Evolutionary conservation across 2,888 invertebrate species (phyloP).

Genomic region (Protonemura montana): DNA sequence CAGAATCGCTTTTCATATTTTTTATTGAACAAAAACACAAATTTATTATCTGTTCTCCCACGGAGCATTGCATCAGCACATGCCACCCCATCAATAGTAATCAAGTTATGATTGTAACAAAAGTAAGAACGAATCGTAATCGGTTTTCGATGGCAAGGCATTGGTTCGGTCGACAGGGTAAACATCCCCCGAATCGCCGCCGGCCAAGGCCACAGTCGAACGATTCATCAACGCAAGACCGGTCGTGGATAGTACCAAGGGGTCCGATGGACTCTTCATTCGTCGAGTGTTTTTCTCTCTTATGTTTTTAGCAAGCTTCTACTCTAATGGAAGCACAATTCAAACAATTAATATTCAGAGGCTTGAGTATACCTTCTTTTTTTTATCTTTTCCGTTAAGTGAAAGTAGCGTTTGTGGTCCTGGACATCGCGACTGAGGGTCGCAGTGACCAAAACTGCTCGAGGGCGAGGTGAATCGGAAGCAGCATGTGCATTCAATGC

Average conservation of each 20-base stretch:
- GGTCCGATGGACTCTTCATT: background rate
- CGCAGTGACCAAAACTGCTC: background rate
- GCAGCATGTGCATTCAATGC: conserved; percentile 31
- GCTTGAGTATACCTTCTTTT: conserved; percentile 35
- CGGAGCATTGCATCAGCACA: conserved; percentile 44
- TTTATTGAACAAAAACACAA: conserved; percentile 47
- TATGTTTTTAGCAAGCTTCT: conserved; percentile 44
- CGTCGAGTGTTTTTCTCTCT: conserved; percentile 1
- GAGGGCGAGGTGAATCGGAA: background rate
- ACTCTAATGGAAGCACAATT: conserved; percentile 50
- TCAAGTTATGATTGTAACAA: conserved; percentile 48
- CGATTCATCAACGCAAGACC: background rate
- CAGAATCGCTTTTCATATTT: conserved; percentile 28
- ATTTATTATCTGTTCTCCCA: conserved; percentile 41
- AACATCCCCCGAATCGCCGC: conserved; percentile 14
- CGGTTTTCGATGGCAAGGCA: no score
- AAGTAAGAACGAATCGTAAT: conserved; percentile 47
- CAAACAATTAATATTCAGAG: conserved; percentile 40
- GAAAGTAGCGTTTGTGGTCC: conserved; percentile 14
- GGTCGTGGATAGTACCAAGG: background rate
- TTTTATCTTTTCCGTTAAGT: background rate
- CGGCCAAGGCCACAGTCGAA: background rate
- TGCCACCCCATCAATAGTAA: conserved; percentile 40
- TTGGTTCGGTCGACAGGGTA: background rate
- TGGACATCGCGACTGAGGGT: background rate